Evolutionary conservation across 2,888 invertebrate genomes (phyloP).

Genomic region (Deilephila elpenor): DNA sequence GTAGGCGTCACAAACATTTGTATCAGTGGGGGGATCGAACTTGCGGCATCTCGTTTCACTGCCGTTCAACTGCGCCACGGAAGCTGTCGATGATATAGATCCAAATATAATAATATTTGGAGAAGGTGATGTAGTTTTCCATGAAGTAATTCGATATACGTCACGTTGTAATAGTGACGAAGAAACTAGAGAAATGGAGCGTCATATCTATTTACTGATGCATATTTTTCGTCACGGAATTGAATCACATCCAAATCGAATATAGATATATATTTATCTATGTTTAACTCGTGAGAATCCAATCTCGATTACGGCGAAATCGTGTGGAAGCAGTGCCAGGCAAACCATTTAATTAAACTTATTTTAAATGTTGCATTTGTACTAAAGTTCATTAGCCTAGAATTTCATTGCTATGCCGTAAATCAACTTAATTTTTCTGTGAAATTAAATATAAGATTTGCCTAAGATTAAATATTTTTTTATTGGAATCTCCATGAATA

Average conservation of each 20-base stretch:
- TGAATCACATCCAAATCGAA: neutral
- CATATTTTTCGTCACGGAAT: slow-evolving; percentile 11
- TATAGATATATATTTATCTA: neutral
- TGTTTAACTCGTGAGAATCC: neutral
- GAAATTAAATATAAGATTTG: no score
- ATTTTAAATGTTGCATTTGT: neutral
- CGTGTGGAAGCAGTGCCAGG: neutral
- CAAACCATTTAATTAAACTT: neutral
- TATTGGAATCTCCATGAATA: no score
- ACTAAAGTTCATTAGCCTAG: no score
- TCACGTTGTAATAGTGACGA: neutral
- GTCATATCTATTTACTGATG: slow-evolving; percentile 2
- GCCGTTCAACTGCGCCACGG: no score
- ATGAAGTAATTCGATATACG: neutral
- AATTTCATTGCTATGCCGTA: neutral
- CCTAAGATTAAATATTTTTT: no score
- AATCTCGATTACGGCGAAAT: neutral
- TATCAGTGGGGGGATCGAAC: no score
- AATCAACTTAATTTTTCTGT: no score
- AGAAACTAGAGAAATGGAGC: neutral
- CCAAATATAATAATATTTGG: no score
- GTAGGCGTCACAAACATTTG: no score
- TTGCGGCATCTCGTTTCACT: no score
- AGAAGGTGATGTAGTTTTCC: neutral
- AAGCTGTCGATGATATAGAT: no score